phyloP scores from a whole-genome alignment of 2,888 invertebrate species.

The Pocota personata region DNA sequence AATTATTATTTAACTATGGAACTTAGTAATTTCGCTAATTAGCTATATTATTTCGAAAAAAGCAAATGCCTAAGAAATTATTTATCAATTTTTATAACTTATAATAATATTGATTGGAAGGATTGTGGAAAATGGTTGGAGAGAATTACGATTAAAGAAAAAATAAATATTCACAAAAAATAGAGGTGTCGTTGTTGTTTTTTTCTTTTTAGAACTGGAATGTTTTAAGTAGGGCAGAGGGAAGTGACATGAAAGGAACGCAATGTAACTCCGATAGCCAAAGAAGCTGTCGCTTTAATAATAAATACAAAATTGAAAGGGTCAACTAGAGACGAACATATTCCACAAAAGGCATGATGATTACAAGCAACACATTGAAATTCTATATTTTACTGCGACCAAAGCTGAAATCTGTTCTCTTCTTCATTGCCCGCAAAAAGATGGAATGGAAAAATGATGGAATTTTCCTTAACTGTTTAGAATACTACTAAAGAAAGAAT shows the following conservation, averaged over 20 bases:
- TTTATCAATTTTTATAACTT: neutral
- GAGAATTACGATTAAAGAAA: neutral
- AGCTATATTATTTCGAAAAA: neutral
- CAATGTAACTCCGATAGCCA: neutral
- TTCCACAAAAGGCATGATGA: no score
- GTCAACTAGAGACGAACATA: neutral
- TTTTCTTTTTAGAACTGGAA: slow-evolving; percentile 9
- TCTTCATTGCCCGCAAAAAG: no score
- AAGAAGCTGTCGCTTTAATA: neutral
- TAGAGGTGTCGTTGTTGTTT: neutral
- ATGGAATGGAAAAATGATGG: no score
- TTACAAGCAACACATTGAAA: no score
- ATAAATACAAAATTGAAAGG: neutral
- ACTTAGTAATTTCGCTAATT: neutral
- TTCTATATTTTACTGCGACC: no score
- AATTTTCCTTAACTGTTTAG: no score
- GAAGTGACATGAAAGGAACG: neutral
- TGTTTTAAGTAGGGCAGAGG: slow-evolving; percentile 2
- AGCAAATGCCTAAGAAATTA: neutral
- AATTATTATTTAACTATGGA: slow-evolving; percentile 19
- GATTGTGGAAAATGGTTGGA: neutral
- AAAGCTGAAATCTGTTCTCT: no score
- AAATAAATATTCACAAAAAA: slow-evolving; percentile 13
- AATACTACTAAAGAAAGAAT: no score
- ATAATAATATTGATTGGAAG: slow-evolving; percentile 6